Conservation (phyloP, 2,888 invertebrate genomes). For the Rhamphomyia laevipes region DNA sequence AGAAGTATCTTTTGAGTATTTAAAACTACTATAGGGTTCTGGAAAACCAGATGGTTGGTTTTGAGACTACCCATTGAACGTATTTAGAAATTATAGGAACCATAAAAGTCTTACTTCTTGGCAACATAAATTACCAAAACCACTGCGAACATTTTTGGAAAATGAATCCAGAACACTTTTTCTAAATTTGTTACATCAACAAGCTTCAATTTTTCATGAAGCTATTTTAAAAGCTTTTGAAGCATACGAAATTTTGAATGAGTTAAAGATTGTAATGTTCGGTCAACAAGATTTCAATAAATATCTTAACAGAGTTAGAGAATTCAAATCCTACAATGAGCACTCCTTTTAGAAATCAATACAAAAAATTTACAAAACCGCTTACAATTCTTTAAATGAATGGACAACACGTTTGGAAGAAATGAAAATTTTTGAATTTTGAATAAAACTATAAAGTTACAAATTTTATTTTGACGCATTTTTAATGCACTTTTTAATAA, state of each 20-base stretch:
- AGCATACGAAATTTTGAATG: not conserved
- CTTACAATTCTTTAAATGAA: not conserved
- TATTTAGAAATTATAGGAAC: constrained; percentile 3
- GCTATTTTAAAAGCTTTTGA: not conserved
- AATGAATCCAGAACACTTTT: not conserved
- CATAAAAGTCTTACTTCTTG: constrained; percentile 5
- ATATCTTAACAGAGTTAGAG: not conserved
- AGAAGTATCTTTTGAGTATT: not conserved
- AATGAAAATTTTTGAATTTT: constrained; percentile 1
- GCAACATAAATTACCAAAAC: not conserved
- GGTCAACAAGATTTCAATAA: not conserved
- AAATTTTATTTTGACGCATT: too few species aligned
- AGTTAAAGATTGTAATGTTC: not conserved
- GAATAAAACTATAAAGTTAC: too few species aligned
- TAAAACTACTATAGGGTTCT: constrained; percentile 3
- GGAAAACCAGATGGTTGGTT: constrained; percentile 7
- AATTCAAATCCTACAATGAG: not conserved
- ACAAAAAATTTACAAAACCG: not conserved
- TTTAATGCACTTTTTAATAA: too few species aligned
- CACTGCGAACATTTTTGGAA: constrained; percentile 2
- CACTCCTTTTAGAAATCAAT: not conserved
- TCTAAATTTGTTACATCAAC: constrained; percentile 4
- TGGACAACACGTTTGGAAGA: not conserved
- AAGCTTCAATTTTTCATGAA: not conserved
- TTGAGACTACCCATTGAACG: constrained; percentile 3